Base-by-base conservation (phyloP, 2,888 invertebrate species). In the Plagiodera versicolora region DNA sequence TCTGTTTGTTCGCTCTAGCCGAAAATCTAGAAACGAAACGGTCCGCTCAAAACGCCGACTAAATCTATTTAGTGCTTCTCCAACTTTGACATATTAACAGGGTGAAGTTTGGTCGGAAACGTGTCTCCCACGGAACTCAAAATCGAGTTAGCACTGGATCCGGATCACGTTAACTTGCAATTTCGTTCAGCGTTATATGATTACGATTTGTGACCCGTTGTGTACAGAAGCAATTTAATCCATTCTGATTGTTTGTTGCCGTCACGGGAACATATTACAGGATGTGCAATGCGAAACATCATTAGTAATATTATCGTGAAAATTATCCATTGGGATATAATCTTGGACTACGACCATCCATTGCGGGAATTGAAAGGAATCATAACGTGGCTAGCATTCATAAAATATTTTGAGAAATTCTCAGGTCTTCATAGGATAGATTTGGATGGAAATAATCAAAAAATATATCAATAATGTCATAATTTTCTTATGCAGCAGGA, bases 11-110 rank as follows among this genome's bases (percentile, higher is more conserved):
- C 46, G 18, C 6, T 11, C 18, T 20, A 46, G 18, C 18, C 20
- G 46, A 11, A 19, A 45, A 19, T 18, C 10, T 3, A n/a, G 20
- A 2, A 18, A 46, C 10, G 20, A 46, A 46, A n/a, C 39, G 2
- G 24, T 24, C 6, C 24, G 17, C 9, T 10, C 32, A 10, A 32
- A 5, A 2, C 14, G 4, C 24, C 54, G 20, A 10, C 39, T 51
- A 65, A 63, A 65, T 63, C 56, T 46, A 44, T 54, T 65, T 62
- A 65, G 62, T 60, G 58, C 56, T 51, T 46, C 49, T 56, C 56
- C 60, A 39, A 61, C 28, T 61, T 60, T 60, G 63, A 54, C 62
- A 63, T 60, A 61, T 65, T 65, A 65, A 63, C 65, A 65, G 62
- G 14, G n/a, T 39, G 39, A 39, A 61, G 54, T 60, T 60, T 17